Conservation (phyloP, 2,797 vertebrate genomes). For the Moxostoma hubbsi region DNA sequence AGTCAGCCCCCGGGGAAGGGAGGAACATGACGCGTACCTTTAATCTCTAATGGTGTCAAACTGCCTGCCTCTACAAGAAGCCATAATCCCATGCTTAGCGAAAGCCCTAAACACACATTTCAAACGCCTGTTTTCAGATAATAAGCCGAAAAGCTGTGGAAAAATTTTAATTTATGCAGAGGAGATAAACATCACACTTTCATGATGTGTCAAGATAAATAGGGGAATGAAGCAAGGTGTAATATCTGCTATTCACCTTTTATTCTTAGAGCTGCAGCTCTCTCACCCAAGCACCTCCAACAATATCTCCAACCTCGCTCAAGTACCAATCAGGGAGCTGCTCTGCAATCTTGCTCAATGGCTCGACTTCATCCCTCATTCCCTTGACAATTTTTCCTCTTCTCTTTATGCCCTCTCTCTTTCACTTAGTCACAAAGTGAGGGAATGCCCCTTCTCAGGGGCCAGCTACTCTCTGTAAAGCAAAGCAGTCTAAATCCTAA, state of each 20-base stretch:
- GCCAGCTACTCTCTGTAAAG: slow-evolving; percentile 50
- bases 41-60: slow-evolving; percentile 54
- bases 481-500: slow-evolving; percentile 59
- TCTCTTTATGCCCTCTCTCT: slow-evolving; percentile 12
- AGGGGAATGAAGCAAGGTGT: slow-evolving; percentile 16
- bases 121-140: slow-evolving; percentile 45
- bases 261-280: not conserved
- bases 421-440: slow-evolving; percentile 9
- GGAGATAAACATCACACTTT: slow-evolving; percentile 42
- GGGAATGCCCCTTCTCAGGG: slow-evolving; percentile 23
- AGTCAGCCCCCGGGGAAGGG: slow-evolving; percentile 38
- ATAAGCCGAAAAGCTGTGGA: slow-evolving; percentile 34
- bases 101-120: slow-evolving; percentile 42
- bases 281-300: slow-evolving; percentile 14
- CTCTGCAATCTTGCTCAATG: not conserved
- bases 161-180: slow-evolving; percentile 38
- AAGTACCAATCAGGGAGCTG: slow-evolving; percentile 59
- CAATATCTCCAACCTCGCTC: slow-evolving; percentile 34
- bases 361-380: slow-evolving; percentile 30
- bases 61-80: slow-evolving; percentile 41
- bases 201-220: slow-evolving; percentile 25
- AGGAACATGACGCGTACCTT: slow-evolving; percentile 33
- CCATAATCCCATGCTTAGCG: slow-evolving; percentile 45
- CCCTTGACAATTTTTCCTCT: not conserved
- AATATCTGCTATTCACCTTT: slow-evolving; percentile 6